A percentile compares a stretch with the other conserved stretches of the same genome.
Evolutionary conservation across 2,797 vertebrate genomes (phyloP).

Genomic region (Fratercula arctica): DNA sequence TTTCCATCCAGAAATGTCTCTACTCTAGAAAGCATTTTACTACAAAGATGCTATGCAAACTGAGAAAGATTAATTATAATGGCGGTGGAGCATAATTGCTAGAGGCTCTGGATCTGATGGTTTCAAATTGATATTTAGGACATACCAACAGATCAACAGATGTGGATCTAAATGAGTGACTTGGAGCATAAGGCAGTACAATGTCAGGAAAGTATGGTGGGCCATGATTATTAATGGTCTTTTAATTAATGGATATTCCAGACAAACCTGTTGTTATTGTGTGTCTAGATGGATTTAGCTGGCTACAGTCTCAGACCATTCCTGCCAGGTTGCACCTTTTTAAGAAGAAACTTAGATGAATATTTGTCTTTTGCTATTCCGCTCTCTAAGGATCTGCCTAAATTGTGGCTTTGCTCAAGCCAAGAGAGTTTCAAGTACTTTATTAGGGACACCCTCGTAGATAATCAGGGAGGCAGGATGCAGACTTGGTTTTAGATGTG

Average conservation of each 20-base stretch:
- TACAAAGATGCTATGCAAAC: background rate
- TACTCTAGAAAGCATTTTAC: background rate
- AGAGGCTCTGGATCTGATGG: background rate
- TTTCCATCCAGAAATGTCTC: background rate
- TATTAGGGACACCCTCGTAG: background rate
- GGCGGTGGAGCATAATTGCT: background rate
- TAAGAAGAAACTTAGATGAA: background rate
- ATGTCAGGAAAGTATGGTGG: background rate
- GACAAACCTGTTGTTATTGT: background rate
- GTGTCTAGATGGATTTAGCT: background rate
- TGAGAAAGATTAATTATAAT: background rate
- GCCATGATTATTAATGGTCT: background rate
- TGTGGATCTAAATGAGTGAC: constrained; percentile 23
- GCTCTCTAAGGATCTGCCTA: background rate
- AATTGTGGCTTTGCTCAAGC: background rate
- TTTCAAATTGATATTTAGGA: constrained; percentile 51
- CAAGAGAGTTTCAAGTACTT: background rate
- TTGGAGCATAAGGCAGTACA: constrained; percentile 16
- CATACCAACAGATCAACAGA: background rate
- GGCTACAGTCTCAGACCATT: background rate
- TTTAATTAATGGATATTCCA: background rate
- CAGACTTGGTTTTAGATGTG: background rate
- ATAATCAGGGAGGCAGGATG: background rate
- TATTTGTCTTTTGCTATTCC: background rate
- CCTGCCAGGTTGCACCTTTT: background rate